Base-by-base conservation (phyloP, 2,888 invertebrate species). In the Tenthredo mesomela region DNA sequence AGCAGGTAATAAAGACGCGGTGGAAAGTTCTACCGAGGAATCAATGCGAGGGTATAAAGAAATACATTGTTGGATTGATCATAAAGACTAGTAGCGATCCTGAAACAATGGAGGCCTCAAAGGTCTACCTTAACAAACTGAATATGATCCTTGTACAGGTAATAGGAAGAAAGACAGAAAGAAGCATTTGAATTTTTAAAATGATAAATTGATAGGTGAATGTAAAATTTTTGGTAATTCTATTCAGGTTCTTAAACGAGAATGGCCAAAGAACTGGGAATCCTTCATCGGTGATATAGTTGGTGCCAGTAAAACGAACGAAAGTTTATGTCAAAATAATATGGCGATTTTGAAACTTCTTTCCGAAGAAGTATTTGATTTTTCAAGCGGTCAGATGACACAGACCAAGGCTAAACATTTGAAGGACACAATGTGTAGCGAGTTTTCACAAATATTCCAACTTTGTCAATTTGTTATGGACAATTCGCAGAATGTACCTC, bases 201-300 rank as follows among this genome's bases (percentile, higher is more conserved):
- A 12, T 67, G 29, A 29, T 67, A 18, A 6, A 37, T 70, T 9
- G n/a, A 37, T 43, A 9, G 10, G 61, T 21, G 9, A 5, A 61
- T 3, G 12, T 10, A 61, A 61, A 61, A 61, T 21, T 43, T 12
- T 40, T 29, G 0, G 54, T 65, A 10, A 7, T 29, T 58, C 4
- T 80, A 25, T 61, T 82, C 88, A 96, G 96, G 99, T 99, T 88
- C 95, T 99, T 91, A 99, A 99, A 94, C 96, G 99, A 91, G 99
- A 99, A 94, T 99, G 99, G 99, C 99, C 99, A 85, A 98, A 98
- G 93, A 99, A 99, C 93, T 99, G 99, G 99, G 98, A 99, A 91
- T 97, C 98, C 43, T 99, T 99, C 94, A 99, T 99, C 90, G 97
- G 98, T 91, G 99, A 99, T 93, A 99, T 99, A 93, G 99, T 99